Conservation (phyloP, 2,113 vertebrate genomes). For the Murina feae region DNA sequence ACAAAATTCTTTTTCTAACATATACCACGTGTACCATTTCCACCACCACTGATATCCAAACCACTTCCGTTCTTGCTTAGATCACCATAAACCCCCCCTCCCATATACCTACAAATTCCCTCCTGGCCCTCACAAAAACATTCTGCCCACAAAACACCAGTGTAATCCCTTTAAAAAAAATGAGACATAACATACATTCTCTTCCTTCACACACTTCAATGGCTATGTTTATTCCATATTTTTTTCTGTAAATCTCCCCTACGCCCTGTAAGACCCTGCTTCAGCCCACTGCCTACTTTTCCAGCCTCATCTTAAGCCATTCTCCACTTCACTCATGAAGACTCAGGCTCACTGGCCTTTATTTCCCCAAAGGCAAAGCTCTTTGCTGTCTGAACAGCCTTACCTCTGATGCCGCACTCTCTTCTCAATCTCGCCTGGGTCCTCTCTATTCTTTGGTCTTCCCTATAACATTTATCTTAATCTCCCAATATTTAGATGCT, state of each 20-base stretch:
- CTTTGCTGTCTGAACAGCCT: background rate
- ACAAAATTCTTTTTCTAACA: background rate
- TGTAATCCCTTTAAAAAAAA: background rate
- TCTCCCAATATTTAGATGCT: background rate
- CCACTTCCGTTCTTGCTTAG: background rate
- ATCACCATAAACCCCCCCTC: background rate
- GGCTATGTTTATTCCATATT: conserved; percentile 3
- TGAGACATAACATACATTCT: background rate
- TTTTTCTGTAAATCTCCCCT: background rate
- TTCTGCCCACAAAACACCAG: background rate
- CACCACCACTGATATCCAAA: background rate
- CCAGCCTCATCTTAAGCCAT: background rate
- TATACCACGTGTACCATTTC: background rate
- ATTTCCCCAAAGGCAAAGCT: background rate
- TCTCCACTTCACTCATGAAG: background rate
- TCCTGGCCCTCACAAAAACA: background rate
- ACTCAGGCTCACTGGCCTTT: background rate
- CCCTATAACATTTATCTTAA: background rate
- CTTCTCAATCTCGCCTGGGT: background rate
- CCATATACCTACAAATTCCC: background rate
- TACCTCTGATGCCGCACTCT: background rate
- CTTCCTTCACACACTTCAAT: background rate
- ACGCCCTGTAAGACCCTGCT: background rate
- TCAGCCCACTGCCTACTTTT: background rate
- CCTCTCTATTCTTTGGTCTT: background rate